Base-by-base conservation (phyloP, 1,140 invertebrate genomes). In the Hylyphantes graminicola region DNA sequence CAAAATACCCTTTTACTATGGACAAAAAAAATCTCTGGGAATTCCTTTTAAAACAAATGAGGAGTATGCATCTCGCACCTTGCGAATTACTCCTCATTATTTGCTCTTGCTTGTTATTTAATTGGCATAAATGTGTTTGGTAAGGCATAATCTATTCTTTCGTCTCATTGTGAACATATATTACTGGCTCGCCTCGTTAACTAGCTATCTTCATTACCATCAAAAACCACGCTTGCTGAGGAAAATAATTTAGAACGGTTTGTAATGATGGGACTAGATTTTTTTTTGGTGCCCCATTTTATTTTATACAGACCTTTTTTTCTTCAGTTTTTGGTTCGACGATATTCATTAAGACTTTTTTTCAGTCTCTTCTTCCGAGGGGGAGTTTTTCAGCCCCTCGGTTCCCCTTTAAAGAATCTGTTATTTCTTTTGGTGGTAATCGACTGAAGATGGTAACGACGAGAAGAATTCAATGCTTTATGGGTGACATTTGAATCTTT, bases 51-150 rank as follows among this genome's bases (percentile, higher is more conserved):
- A 83, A 76, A 83, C 81, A 75, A 83, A 83, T 83, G 81, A 76
- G 68, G 17, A 75, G 59, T 75, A 75, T 53, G 81, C 72, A 50
- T 74, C 81, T 83, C 70, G 61, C 81, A 83, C 81, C 81, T 83
- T 67, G 21, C 72, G 19, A 74, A 82, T 74, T 82, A 55, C 70
- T 65, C 55, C 70, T 53, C 72, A 83, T 83, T 83, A 81, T 83
- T 76, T 83, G 72, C 81, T 83, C 73, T 83, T 67, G 72, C 68
- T 76, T 83, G 59, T 57, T 35, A 81, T 83, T 83, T 83, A 83
- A 83, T 83, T 83, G 81, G 64, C 81, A 83, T 83, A 75, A 83
- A 83, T 83, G 81, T 68, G 81, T 83, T 65, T 64, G 78, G 78
- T 80, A 82, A 55, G 61, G 70, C 68, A 82, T 82, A 74, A 82